Conservation (phyloP, 2,113 vertebrate genomes). For the Mus musculus region DNA sequence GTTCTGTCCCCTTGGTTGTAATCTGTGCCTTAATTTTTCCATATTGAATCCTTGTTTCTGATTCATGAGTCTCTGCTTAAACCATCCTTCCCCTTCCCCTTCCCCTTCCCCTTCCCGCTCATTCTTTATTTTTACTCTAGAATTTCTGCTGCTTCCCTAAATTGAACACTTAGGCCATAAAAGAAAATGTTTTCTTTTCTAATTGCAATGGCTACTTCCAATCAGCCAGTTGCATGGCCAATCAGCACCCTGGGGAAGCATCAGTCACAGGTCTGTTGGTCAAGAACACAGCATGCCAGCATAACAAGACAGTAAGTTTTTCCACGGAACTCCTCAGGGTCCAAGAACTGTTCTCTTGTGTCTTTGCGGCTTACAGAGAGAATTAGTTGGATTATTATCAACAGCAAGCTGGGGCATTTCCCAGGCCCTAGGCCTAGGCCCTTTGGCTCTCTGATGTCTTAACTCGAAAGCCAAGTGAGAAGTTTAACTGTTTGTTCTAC, state of each 20-base stretch:
- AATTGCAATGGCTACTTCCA: not conserved
- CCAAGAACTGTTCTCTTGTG: not conserved
- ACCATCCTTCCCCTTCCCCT: not conserved
- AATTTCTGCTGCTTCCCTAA: not conserved
- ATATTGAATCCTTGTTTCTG: not conserved
- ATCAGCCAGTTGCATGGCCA: not conserved
- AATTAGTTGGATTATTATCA: not conserved
- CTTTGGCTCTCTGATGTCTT: not conserved
- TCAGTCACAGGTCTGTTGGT: not conserved
- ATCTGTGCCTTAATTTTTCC: slow-evolving; percentile 17
- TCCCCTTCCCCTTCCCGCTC: not conserved
- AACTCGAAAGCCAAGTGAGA: not conserved
- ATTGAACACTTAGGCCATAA: not conserved
- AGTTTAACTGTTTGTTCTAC: not conserved
- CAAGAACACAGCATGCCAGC: not conserved
- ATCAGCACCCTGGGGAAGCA: not conserved
- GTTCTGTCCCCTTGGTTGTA: not conserved
- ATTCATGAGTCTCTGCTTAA: not conserved
- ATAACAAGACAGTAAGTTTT: not conserved
- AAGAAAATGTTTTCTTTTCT: not conserved
- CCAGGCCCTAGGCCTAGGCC: not conserved
- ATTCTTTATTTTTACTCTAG: not conserved
- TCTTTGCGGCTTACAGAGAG: not conserved
- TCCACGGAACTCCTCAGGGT: not conserved
- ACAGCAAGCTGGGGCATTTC: not conserved